phyloP scores from a whole-genome alignment of 1,140 invertebrate genomes.

The Platorchestia sp. region DNA sequence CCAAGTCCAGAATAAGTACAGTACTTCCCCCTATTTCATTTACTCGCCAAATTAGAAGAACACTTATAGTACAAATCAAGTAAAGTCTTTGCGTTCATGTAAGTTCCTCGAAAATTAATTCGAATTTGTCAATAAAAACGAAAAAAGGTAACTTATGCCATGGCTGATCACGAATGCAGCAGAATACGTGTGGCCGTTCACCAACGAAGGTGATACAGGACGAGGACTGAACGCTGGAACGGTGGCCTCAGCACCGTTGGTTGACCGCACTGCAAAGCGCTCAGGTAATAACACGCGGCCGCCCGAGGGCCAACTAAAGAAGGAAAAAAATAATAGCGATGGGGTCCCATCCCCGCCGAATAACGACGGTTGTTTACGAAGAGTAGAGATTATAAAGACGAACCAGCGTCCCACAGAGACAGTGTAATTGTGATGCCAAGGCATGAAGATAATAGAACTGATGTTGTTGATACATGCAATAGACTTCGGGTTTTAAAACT shows the following conservation, averaged over 20 bases:
- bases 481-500: too few relatives aligned
- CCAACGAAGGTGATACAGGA: not conserved
- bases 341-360: not conserved
- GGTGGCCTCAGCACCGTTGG: not conserved
- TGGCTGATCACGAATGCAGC: not conserved
- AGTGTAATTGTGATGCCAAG: not conserved
- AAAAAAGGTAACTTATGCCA: not conserved
- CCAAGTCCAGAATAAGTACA: not conserved
- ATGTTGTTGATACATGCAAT: not conserved
- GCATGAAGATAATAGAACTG: not conserved
- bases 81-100: not conserved
- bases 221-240: not conserved
- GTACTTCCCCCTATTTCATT: not conserved
- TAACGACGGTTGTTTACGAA: not conserved
- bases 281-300: not conserved
- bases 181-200: not conserved
- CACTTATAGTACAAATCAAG: not conserved
- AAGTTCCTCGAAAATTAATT: not conserved
- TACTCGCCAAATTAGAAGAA: not conserved
- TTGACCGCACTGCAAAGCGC: conserved; percentile 1
- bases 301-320: not conserved
- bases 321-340: not conserved
- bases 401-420: not conserved
- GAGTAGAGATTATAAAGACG: not conserved
- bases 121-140: not conserved